Percentiles rank a stretch among this genome's conserved stretches.
These are phyloP conservation scores for Drosophila mayri DNA, from an alignment of 1,140 invertebrate species.

Conservation along the genomic window DNA sequence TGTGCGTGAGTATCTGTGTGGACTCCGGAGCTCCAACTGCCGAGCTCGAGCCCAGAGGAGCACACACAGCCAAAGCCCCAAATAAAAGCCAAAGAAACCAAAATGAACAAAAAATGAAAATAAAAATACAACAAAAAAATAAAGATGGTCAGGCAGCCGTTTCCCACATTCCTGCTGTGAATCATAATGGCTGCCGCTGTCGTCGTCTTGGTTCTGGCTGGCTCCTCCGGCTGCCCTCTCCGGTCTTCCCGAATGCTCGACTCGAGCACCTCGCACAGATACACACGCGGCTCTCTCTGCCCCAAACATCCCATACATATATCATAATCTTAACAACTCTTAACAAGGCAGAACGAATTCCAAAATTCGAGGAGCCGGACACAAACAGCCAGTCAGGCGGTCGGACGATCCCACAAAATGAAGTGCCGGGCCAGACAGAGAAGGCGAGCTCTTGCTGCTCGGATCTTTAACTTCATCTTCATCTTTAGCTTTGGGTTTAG, in stretches of 20 bases:
- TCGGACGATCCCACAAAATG: conserved; percentile 78
- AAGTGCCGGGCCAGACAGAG: conserved; percentile 67
- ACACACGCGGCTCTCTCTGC: conserved; percentile 29
- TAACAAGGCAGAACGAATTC: conserved; percentile 84
- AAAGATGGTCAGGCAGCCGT: conserved; percentile 77
- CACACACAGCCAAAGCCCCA: conserved; percentile 4
- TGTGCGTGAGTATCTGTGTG: conserved; percentile 54
- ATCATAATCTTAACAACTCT: conserved; percentile 85
- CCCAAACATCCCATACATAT: conserved; percentile 67
- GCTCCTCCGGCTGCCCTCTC: conserved; percentile 9
- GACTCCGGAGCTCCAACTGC: conserved; percentile 38
- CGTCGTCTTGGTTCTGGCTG: conserved; percentile 54
- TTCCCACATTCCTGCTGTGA: conserved; percentile 83
- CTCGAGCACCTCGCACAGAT: conserved; percentile 28
- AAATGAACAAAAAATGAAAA: conserved; percentile 14
- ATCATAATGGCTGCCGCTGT: conserved; percentile 81
- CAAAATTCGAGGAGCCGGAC: conserved; percentile 75
- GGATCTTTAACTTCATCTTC: conserved; percentile 10
- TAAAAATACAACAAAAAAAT: conserved; percentile 45
- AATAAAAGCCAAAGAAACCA: conserved; percentile 18
- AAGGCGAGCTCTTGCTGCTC: conserved; percentile 9
- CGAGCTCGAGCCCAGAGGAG: conserved; percentile 11
- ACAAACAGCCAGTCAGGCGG: conserved; percentile 63
- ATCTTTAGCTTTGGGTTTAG: not conserved
- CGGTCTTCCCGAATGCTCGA: conserved; percentile 2